Evolutionary conservation across 2,113 vertebrate species (phyloP).

Genomic region (Saccopteryx leptura): DNA sequence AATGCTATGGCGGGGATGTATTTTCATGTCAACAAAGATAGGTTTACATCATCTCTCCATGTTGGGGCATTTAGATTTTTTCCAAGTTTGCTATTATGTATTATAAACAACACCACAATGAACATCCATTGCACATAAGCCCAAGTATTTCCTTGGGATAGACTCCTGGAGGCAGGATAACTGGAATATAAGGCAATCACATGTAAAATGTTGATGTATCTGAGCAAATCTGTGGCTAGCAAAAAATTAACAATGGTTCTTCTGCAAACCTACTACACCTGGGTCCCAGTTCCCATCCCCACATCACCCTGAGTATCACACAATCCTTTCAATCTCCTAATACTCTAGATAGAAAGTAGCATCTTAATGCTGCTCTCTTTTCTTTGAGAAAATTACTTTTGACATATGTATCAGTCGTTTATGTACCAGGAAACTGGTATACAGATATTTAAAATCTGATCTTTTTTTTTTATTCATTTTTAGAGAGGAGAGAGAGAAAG

Average conservation of each 20-base stretch:
- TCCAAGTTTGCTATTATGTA: rapidly evolving
- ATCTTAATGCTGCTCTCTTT: rapidly evolving
- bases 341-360: rapidly evolving
- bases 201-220: rapidly evolving
- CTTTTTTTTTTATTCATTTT: too few species aligned
- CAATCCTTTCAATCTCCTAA: rapidly evolving
- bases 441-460: background rate
- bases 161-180: background rate
- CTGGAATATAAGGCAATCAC: rapidly evolving
- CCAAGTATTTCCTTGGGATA: background rate
- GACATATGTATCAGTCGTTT: rapidly evolving
- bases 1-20: rapidly evolving
- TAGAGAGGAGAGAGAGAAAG: too few species aligned
- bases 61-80: background rate
- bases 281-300: too few species aligned
- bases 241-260: background rate
- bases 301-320: rapidly evolving
- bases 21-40: background rate
- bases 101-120: rapidly evolving
- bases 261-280: rapidly evolving
- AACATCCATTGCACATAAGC: rapidly evolving
- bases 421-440: too few species aligned
- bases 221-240: background rate
- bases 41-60: rapidly evolving
- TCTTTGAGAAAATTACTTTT: background rate